These are phyloP conservation scores for Scolopax rusticola DNA, from an alignment of 2,797 vertebrate species.

Conservation along the genomic window DNA sequence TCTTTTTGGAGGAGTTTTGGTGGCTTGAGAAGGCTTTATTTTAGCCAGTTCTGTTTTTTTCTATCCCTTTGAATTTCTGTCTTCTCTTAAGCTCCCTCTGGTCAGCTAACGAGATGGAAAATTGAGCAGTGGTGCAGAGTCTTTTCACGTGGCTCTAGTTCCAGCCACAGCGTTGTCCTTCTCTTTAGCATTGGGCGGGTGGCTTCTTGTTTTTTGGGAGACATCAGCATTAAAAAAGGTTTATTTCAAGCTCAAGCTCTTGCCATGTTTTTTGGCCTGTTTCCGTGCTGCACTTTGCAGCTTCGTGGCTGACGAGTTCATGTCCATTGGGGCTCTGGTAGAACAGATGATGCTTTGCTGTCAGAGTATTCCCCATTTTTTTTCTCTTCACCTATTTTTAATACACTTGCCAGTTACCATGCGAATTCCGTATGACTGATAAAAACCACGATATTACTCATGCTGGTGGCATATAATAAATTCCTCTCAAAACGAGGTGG, in stretches of 20 bases:
- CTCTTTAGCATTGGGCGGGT: not conserved
- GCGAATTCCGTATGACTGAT: not conserved
- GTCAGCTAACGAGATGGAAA: not conserved
- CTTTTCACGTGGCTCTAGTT: not conserved
- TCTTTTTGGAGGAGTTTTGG: not conserved
- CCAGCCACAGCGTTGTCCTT: not conserved
- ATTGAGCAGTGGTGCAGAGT: not conserved
- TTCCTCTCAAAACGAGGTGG: not conserved
- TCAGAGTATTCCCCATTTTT: not conserved
- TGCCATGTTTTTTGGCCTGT: not conserved
- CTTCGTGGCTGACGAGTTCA: not conserved
- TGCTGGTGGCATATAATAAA: not conserved
- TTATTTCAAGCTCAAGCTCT: not conserved
- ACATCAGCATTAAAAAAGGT: not conserved
- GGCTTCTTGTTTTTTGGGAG: not conserved
- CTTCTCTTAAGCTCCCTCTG: not conserved
- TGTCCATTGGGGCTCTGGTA: not conserved
- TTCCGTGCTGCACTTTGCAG: not conserved
- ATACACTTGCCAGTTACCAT: not conserved
- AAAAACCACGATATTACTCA: not conserved
- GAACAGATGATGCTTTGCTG: not conserved
- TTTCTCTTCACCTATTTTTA: not conserved
- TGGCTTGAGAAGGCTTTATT: not conserved
- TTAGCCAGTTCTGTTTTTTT: not conserved
- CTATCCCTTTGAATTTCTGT: not conserved